Base-by-base conservation (phyloP, 92 coral and sea anemone species). In the Bergia puertoricense region DNA sequence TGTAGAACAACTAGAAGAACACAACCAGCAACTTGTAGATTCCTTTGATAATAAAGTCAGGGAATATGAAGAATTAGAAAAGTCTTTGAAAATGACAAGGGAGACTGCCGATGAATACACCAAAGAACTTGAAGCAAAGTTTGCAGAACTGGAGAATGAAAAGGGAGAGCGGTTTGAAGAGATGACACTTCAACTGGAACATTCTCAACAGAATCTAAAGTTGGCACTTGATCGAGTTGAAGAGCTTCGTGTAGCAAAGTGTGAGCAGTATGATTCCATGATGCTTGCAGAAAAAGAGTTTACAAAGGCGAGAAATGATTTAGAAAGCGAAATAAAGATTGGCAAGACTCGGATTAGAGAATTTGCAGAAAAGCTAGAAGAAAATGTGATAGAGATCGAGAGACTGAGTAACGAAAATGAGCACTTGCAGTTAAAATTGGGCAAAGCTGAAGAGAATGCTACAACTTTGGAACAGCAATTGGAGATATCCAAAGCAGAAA, bases 221-320 rank as follows among this genome's bases (percentile, higher is more conserved):
- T 43, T 41, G 66, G 77, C 93, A 15, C 78, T 69, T 57, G 42
- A 74, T 68, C 91, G 94, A 80, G 86, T 85, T 3, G 94, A 92
- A 42, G 92, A 90, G 78, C 91, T 92, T 16, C 89, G 91, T 75
- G 88, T 50, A 43, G 88, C 88, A 71, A 92, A 88, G 66, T 92
- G 91, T 18, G 67, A 79, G 23, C 88, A 85, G 22, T 90, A 87
- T 73, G 94, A 92, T 65, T 39, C 91, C 39, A 92, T 92, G 93
- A 85, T 86, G 44, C 85, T 80, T 18, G 91, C 94, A 6, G 92
- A 92, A 44, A 78, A 90, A 22, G 92, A 92, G 54, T 81, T 76
- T 10, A 37, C 62, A 36, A 89, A 88, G 30, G 90, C 90, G 9
- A 88, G 94, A 45, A 76, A 43, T 39, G 94, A 92, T 41, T 86